Evolutionary conservation across 1,140 invertebrate genomes (phyloP), one percentile per base, ranked within the genome.

Genomic region (Drosophila sp.): DNA sequence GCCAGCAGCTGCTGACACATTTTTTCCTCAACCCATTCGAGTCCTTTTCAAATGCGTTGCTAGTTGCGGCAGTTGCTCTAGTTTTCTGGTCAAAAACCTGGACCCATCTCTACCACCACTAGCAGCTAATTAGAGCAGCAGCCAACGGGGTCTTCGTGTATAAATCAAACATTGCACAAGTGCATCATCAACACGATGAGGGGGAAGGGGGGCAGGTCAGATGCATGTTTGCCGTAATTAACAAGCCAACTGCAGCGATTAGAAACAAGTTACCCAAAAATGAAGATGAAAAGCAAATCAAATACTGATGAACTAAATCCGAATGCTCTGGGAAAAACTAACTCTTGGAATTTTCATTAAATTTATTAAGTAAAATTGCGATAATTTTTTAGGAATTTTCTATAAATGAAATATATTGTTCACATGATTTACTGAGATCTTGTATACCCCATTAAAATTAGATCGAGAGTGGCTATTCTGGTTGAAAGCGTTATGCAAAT

Each of bases 91-190:
- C 57, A 56, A 17, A 17, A 47, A 40, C 47, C 76, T 25, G 40
- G 35, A 47, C 38, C 17, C 17, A 17, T 17, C 17, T 17, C 17
- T 17, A 30, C 47, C 44, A 55, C 6, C 50, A 30, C 47, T 44
- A 38, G 4, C 50, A 83, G 68, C 76, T 89, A 89, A 89, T 89
- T 89, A 89, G 84, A 80, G 70, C 80, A 89, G 63, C 66, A 89
- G 63, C 66, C 72, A 50, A 50, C 69, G 50, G 72, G 38, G 68
- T 29, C 57, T 66, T 60, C 66, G 35, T 76, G 57, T 72, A 82
- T 81, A 87, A 76, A 87, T 87, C 84, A 84, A 81, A 85, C 82
- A 78, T 68, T 67, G 65, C 70, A 77, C 82, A 85, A 85, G 77
- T 80, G 82, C 74, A 72, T 47, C 75, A 54, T 11, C 60, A 64